Conservation (phyloP, 2,797 vertebrate species). For the Moxostoma hubbsi region DNA sequence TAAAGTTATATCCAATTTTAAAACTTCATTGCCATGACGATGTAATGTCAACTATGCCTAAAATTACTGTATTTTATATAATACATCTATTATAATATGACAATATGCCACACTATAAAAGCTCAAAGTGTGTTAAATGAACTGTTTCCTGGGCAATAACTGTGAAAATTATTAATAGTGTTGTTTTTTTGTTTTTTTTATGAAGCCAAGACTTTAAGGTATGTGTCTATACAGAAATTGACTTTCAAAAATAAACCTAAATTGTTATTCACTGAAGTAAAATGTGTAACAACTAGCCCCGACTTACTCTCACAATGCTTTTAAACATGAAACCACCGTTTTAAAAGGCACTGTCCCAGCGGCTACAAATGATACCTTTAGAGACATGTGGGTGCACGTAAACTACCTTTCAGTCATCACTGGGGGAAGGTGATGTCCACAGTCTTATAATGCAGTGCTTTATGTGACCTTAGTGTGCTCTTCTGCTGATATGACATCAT, state of each 20-base stretch:
- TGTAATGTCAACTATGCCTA: no score
- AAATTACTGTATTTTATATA: neutral
- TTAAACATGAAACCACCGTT: neutral
- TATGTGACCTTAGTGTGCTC: conserved; percentile 4
- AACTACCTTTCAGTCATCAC: conserved; percentile 20
- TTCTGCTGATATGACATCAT: conserved; percentile 29
- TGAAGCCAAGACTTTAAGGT: no score
- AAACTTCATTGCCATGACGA: no score
- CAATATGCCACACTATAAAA: neutral
- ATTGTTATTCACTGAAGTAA: neutral
- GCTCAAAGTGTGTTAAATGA: neutral
- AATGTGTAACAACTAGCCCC: neutral
- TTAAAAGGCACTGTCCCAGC: neutral
- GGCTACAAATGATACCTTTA: neutral
- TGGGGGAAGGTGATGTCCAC: conserved; percentile 7
- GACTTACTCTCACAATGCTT: no score
- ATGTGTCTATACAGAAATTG: neutral
- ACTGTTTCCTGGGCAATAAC: neutral
- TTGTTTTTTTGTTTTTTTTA: no score
- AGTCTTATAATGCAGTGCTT: conserved; percentile 10
- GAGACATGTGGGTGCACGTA: neutral
- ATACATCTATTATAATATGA: neutral
- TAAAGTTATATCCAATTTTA: no score
- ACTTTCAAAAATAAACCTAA: neutral
- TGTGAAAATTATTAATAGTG: no score